phyloP scores from a whole-genome alignment of 2,888 invertebrate genomes.

The Acanthosepion pharaonis region DNA sequence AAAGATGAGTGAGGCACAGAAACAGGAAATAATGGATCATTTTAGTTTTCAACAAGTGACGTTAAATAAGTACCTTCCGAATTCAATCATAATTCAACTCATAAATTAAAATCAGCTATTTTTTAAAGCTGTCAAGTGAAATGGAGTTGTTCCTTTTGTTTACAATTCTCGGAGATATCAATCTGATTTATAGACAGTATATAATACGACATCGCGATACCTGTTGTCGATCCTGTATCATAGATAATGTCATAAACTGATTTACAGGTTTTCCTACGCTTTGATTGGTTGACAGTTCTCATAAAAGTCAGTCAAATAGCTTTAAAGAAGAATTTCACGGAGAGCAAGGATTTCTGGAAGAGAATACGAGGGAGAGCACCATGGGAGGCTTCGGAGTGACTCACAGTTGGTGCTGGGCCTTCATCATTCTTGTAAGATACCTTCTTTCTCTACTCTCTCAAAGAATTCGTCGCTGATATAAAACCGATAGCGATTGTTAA shows the following conservation, averaged over 20 bases:
- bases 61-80: too few species aligned
- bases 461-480: too few species aligned
- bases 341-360: neutral
- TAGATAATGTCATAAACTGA: neutral
- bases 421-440: neutral
- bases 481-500: too few species aligned
- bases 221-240: neutral
- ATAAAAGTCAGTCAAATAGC: neutral
- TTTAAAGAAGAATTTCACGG: neutral
- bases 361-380: neutral
- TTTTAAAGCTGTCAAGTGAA: neutral
- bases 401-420: constrained; percentile 17
- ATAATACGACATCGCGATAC: neutral
- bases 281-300: neutral
- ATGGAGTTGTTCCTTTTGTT: neutral
- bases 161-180: neutral
- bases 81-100: neutral
- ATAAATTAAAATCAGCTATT: neutral
- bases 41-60: too few species aligned
- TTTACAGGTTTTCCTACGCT: neutral
- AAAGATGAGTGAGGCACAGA: too few species aligned
- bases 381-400: neutral
- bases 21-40: too few species aligned
- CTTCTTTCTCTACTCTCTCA: neutral
- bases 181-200: neutral